These are phyloP conservation scores for Byasa hedistus DNA, from an alignment of 2,888 invertebrate species.

Conservation along the genomic window DNA sequence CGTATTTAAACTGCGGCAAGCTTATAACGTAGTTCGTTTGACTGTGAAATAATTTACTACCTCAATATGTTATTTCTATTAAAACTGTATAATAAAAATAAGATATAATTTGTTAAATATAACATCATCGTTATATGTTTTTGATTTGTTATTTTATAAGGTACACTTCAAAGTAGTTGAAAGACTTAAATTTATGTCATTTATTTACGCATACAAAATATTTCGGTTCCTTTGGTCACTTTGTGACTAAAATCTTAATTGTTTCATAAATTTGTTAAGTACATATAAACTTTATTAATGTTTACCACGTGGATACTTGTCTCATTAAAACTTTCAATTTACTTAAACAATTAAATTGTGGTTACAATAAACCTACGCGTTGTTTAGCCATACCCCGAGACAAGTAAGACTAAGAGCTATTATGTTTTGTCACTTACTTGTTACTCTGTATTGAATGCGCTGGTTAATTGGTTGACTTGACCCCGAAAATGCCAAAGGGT, in stretches of 20 bases:
- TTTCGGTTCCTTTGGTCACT: no score
- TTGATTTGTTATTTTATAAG: no score
- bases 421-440: slow-evolving; percentile 29
- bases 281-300: no score
- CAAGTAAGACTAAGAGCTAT: slow-evolving; percentile 24
- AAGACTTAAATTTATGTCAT: no score
- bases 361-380: neutral
- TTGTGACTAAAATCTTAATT: no score
- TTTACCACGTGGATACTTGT: no score
- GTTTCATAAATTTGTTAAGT: no score
- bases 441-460: slow-evolving; percentile 27
- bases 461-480: slow-evolving; percentile 28
- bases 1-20: slow-evolving; percentile 28
- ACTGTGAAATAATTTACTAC: slow-evolving; percentile 26
- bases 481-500: slow-evolving; percentile 30
- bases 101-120: slow-evolving; percentile 20
- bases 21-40: slow-evolving; percentile 26
- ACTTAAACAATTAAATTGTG: neutral
- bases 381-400: slow-evolving; percentile 13
- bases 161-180: neutral
- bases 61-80: slow-evolving; percentile 17
- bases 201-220: no score
- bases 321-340: no score
- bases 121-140: neutral
- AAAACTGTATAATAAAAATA: slow-evolving; percentile 21